Conservation (phyloP, 2,113 vertebrate genomes). For the Melanocharis versteri region DNA sequence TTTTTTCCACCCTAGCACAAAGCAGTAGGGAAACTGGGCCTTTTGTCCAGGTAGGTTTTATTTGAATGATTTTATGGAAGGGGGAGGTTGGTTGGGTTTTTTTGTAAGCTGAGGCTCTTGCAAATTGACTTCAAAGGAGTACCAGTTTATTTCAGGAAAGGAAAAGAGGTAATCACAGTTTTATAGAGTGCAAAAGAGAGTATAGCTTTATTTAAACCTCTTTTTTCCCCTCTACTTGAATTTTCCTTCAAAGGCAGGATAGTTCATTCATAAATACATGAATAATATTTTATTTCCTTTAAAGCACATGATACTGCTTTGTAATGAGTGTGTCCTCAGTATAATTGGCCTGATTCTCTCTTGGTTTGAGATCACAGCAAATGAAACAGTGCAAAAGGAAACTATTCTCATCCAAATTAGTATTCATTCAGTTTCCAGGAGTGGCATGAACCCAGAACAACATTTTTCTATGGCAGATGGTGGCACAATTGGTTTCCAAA, state of each 20-base stretch:
- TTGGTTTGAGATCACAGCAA: neutral
- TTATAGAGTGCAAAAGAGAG: neutral
- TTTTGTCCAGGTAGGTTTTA: constrained; percentile 49
- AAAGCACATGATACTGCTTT: neutral
- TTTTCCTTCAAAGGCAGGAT: neutral
- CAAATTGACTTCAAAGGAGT: neutral
- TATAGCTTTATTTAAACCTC: neutral
- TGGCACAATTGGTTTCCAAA: neutral
- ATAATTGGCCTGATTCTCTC: neutral
- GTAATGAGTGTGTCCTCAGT: neutral
- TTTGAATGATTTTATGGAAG: neutral
- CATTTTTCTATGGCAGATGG: neutral
- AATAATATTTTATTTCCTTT: neutral
- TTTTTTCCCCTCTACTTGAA: neutral
- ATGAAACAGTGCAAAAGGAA: constrained; percentile 1
- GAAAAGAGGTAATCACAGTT: neutral
- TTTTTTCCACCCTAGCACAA: constrained; percentile 46
- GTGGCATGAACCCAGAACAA: neutral
- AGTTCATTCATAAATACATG: neutral
- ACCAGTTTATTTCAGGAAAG: constrained; percentile 4
- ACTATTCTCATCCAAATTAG: neutral
- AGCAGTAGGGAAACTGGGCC: constrained; percentile 22
- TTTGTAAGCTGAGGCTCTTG: neutral
- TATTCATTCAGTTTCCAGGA: constrained; percentile 8
- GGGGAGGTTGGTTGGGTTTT: neutral